Base-by-base conservation (phyloP, 2,888 invertebrate species). In the Zaprionus bogoriensis region DNA sequence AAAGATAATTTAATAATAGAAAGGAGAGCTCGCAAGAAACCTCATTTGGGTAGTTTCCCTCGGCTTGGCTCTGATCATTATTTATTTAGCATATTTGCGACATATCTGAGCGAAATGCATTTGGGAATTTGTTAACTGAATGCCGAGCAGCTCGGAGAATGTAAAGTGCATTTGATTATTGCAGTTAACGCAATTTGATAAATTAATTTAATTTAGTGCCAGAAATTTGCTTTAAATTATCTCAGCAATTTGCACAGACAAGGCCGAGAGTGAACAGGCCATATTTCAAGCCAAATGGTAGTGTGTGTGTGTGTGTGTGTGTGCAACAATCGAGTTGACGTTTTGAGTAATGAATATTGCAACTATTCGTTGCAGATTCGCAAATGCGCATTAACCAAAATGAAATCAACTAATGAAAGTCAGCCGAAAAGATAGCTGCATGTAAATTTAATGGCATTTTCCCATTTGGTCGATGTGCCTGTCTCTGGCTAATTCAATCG, bases 391-490 rank as follows among this genome's bases (percentile, higher is more conserved):
- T 80, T 80, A 80, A 81, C 78, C 54, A 38, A 72, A 72, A 78
- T 65, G 48, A 81, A 78, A 81, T 78, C 72, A 73, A 67, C 72
- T 68, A 74, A 84, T 80, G 69, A 74, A 77, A 77, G 78, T 69
- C 72, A 74, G 59, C 48, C 51, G 50, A 63, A 68, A 51, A 67
- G 70, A 58, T 69, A n/a, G 50, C 52, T 68, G 55, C 27, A 67
- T 62, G 69, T 67, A 78, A 81, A 81, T 81, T 84, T 81, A 84
- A 80, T 80, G 77, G 69, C 55, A 67, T 74, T 74, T 69, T 67
- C 65, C 60, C 54, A 28, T n/a, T n/a, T n/a, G n/a, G n/a, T n/a
- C n/a, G n/a, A n/a, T n/a, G 23, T 54, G 53, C 23, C n/a, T 3
- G 12, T 25, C 12, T 14, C 32, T 62, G 57, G 38, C 67, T 83